Evolutionary conservation across 2,113 vertebrate species (phyloP).

Genomic region (Phoenicopterus ruber): DNA sequence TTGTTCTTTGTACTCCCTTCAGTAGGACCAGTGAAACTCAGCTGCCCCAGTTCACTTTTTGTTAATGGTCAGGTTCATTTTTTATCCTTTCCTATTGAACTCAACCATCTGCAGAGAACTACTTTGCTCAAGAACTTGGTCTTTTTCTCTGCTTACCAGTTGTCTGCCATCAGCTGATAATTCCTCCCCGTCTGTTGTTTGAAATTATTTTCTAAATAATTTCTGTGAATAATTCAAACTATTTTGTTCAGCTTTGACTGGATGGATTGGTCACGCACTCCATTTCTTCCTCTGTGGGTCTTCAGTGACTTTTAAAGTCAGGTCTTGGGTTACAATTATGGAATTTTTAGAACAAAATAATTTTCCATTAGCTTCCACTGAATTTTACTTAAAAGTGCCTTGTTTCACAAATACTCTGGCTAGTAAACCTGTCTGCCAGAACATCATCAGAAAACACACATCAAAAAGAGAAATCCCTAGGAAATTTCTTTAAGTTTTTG

Average conservation of each 20-base stretch:
- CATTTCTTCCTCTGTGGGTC: not conserved
- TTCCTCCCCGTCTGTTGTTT: constrained; percentile 19
- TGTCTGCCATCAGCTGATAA: constrained; percentile 21
- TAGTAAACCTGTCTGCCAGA: not conserved
- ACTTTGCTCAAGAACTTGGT: constrained; percentile 6
- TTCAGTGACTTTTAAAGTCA: not conserved
- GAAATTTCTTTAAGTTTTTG: not conserved
- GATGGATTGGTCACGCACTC: not conserved
- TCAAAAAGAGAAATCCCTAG: not conserved
- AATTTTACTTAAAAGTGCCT: not conserved
- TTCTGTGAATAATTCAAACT: constrained; percentile 6
- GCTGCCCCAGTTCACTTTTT: not conserved
- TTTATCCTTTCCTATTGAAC: not conserved
- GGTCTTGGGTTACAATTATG: not conserved
- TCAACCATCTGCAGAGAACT: not conserved
- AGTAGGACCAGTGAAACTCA: not conserved
- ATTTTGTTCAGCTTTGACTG: not conserved
- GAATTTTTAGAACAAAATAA: not conserved
- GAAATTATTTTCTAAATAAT: constrained; percentile 20
- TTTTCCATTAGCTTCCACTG: not conserved
- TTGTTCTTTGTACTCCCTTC: constrained; percentile 5
- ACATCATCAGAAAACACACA: not conserved
- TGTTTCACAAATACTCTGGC: not conserved
- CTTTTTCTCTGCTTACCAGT: not conserved
- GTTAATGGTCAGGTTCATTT: not conserved